Conservation (phyloP, 2,113 vertebrate species). For the Alligator sinensis region DNA sequence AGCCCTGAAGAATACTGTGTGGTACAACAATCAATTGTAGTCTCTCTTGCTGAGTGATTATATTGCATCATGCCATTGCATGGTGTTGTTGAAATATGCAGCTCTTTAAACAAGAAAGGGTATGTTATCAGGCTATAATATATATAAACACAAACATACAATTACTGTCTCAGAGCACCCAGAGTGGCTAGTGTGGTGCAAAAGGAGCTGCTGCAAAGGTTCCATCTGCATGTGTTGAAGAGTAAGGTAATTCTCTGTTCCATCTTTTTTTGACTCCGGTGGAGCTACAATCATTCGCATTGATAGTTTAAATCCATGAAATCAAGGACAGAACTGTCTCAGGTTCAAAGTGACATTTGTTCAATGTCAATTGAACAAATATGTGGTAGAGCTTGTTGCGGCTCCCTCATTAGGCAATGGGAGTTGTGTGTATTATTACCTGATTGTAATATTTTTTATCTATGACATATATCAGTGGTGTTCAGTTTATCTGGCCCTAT, state of each 20-base stretch:
- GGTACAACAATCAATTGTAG: constrained; percentile 49
- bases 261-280: constrained; percentile 17
- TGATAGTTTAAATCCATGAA: neutral
- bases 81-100: constrained; percentile 61
- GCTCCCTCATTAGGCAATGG: neutral
- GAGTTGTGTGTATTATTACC: neutral
- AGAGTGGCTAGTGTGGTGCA: neutral
- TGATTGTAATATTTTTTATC: constrained; percentile 27
- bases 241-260: neutral
- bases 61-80: constrained; percentile 51
- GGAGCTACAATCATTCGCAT: neutral
- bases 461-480: no score
- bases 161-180: neutral
- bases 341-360: neutral
- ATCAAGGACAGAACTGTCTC: constrained; percentile 14
- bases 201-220: constrained; percentile 10
- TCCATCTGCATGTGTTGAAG: constrained; percentile 10
- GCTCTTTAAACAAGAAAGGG: constrained; percentile 43
- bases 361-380: neutral
- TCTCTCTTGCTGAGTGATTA: constrained; percentile 58
- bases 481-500: no score
- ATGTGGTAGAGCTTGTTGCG: neutral
- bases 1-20: constrained; percentile 40
- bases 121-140: constrained; percentile 55
- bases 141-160: neutral